These are phyloP conservation scores for Phalanger gymnotis DNA, from an alignment of 2,797 vertebrate genomes.

Conservation along the genomic window DNA sequence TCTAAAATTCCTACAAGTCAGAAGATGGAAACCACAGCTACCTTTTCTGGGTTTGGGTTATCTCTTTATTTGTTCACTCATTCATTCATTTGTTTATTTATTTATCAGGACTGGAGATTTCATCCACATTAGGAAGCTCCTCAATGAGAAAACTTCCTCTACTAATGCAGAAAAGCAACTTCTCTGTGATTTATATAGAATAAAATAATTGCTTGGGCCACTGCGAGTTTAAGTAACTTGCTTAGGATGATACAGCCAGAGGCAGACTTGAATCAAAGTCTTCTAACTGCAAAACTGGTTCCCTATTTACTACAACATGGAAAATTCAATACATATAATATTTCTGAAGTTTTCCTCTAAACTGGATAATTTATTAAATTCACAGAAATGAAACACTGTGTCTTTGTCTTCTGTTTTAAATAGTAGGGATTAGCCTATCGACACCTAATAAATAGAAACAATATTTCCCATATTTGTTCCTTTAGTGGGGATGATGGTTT, in stretches of 20 bases:
- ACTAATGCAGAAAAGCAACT: neutral
- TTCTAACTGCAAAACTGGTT: neutral
- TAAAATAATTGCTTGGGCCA: neutral
- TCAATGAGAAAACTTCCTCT: neutral
- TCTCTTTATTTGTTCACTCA: neutral
- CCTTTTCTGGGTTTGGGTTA: neutral
- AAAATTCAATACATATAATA: neutral
- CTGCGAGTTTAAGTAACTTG: neutral
- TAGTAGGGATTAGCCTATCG: neutral
- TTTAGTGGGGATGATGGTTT: neutral
- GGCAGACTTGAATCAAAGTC: neutral
- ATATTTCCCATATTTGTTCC: constrained; percentile 7
- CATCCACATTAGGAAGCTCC: neutral
- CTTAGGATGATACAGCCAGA: neutral
- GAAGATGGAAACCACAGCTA: neutral
- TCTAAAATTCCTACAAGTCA: neutral
- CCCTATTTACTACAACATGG: neutral
- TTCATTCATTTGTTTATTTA: neutral
- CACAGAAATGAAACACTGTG: neutral
- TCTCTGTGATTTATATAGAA: neutral
- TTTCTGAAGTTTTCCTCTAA: neutral
- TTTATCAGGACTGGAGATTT: neutral
- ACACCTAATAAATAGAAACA: neutral
- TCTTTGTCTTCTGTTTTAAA: neutral
- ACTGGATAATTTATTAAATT: neutral